Percentiles rank a stretch among this genome's conserved stretches.
These are phyloP conservation scores for Burhinus bistriatus DNA, from an alignment of 2,113 vertebrate species.

Conservation along the genomic window DNA sequence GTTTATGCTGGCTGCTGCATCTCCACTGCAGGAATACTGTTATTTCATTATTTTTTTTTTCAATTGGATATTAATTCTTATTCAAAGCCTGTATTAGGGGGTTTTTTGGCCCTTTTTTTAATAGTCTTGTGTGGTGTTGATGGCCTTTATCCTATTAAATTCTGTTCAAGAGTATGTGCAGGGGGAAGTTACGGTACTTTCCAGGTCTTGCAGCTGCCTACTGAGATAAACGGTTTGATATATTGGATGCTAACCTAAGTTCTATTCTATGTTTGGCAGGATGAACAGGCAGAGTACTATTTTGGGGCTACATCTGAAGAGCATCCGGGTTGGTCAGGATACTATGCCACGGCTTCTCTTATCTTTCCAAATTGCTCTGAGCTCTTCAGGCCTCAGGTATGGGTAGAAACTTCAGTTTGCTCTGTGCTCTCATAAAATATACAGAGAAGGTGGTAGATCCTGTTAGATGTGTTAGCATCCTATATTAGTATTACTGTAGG, in stretches of 20 bases:
- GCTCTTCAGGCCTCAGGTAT: constrained; percentile 86
- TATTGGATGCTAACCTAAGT: background rate
- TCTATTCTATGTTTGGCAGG: constrained; percentile 68
- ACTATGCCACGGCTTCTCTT: constrained; percentile 81
- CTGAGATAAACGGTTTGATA: background rate
- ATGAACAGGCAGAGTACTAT: constrained; percentile 79
- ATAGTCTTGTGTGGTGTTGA: background rate
- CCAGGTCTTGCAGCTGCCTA: background rate
- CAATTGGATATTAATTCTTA: background rate
- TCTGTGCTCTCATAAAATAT: background rate
- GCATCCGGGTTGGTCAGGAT: constrained; percentile 84
- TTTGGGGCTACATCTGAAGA: constrained; percentile 81
- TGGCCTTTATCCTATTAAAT: background rate
- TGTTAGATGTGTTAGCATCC: background rate
- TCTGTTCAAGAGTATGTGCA: background rate
- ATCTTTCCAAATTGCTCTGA: constrained; percentile 83
- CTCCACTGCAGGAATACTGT: background rate
- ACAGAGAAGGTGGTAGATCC: background rate
- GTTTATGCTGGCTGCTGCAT: background rate
- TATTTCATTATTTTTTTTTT: too few species aligned
- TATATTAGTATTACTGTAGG: background rate
- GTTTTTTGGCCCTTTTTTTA: background rate
- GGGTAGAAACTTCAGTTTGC: background rate
- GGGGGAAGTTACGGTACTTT: background rate
- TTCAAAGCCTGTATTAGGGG: background rate